phyloP scores from a whole-genome alignment of 1,140 invertebrate genomes.

The Hermetia illucens region DNA sequence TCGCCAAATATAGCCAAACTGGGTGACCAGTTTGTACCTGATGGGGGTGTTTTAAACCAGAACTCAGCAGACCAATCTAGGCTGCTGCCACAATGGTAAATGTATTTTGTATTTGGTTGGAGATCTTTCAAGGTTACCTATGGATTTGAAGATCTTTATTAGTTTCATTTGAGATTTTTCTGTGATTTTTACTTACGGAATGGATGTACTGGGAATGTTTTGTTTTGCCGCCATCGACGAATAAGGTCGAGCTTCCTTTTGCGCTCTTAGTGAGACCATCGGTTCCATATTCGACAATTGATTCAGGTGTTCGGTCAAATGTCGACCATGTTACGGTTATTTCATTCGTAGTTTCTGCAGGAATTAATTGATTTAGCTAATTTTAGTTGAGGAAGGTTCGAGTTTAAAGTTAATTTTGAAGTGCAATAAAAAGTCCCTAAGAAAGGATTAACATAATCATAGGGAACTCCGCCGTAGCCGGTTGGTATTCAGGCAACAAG shows the following conservation, averaged over 20 bases:
- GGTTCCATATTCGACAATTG: constrained; percentile 64
- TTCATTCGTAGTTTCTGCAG: constrained; percentile 44
- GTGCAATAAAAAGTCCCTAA: too few relatives aligned
- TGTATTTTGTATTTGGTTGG: constrained; percentile 46
- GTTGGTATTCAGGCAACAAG: too few relatives aligned
- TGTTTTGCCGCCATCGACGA: constrained; percentile 64
- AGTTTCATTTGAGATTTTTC: too few relatives aligned
- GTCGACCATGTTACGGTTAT: constrained; percentile 88
- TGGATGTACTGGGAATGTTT: constrained; percentile 69
- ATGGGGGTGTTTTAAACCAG: constrained; percentile 53
- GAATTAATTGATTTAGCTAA: too few relatives aligned
- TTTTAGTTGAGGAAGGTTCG: too few relatives aligned
- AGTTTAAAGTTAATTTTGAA: too few relatives aligned
- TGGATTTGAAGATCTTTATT: too few relatives aligned
- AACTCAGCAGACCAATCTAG: constrained; percentile 69
- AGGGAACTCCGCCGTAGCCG: too few relatives aligned
- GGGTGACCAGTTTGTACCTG: constrained; percentile 54
- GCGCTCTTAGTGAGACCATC: constrained; percentile 36
- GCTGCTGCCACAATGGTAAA: constrained; percentile 71
- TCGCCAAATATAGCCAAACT: constrained; percentile 80
- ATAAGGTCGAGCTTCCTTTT: constrained; percentile 44
- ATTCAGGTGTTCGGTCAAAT: constrained; percentile 47
- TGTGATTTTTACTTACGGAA: constrained; percentile 44
- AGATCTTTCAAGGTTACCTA: constrained; percentile 43
- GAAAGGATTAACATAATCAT: too few relatives aligned